These are phyloP conservation scores for Planococcus citri DNA, from an alignment of 1,140 invertebrate genomes.

Conservation along the genomic window DNA sequence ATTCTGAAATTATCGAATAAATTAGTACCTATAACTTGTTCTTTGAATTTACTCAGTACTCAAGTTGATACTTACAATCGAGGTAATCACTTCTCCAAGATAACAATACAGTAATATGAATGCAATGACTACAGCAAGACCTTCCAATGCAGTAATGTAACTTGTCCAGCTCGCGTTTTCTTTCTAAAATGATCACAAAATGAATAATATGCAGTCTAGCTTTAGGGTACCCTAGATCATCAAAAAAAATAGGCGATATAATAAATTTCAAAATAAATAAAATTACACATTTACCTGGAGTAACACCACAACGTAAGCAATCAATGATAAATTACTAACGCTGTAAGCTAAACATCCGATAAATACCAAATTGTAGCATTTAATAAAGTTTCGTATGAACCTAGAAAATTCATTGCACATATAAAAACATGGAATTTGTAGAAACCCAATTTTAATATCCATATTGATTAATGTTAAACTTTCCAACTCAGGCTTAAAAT, in stretches of 20 bases:
- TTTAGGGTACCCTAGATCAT: too few relatives aligned
- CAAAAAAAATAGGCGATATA: too few relatives aligned
- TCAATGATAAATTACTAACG: neutral
- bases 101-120: neutral
- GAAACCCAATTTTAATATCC: too few relatives aligned
- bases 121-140: neutral
- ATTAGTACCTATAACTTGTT: neutral
- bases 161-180: neutral
- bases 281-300: neutral
- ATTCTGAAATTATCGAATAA: neutral
- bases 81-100: constrained; percentile 6
- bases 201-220: too few relatives aligned
- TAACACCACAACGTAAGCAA: neutral
- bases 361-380: constrained; percentile 12
- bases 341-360: constrained; percentile 7
- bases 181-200: neutral
- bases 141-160: constrained; percentile 11
- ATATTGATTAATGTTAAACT: too few relatives aligned
- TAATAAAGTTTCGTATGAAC: constrained; percentile 8
- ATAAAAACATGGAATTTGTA: too few relatives aligned
- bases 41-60: neutral
- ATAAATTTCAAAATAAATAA: neutral
- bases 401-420: neutral
- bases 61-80: neutral
- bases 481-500: too few relatives aligned